phyloP scores from a whole-genome alignment of 64 coral and sea anemone genomes.

The Acropora tenuis region DNA sequence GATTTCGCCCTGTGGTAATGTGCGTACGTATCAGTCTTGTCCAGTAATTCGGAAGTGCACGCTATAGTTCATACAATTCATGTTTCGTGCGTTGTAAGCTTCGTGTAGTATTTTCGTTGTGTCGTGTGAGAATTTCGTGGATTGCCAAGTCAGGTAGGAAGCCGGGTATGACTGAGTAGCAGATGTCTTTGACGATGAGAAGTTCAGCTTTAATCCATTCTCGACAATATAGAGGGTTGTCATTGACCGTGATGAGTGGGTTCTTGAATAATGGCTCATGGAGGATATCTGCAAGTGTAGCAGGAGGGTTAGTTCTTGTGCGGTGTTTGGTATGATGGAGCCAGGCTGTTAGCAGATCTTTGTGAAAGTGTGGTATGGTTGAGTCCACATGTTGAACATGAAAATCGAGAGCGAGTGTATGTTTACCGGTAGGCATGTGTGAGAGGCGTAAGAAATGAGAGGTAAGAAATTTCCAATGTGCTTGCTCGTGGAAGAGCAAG shows the following conservation, averaged over 20 bases:
- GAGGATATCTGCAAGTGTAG: neutral
- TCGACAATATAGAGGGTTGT: neutral
- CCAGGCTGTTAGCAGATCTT: slow-evolving; percentile 33
- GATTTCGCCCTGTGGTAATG: too few relatives aligned
- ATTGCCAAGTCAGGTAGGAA: neutral
- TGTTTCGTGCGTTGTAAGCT: neutral
- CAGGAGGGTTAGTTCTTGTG: neutral
- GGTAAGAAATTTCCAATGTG: slow-evolving; percentile 51
- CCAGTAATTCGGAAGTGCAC: too few relatives aligned
- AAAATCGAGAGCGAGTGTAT: neutral
- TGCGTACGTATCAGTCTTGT: too few relatives aligned
- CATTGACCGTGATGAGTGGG: neutral
- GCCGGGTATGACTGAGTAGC: neutral
- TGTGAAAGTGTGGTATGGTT: neutral
- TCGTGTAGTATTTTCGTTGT: too few relatives aligned
- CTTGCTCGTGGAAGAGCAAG: neutral
- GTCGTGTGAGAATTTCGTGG: neutral
- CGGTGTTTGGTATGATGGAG: neutral
- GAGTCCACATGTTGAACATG: neutral
- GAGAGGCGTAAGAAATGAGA: neutral
- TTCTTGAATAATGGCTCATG: neutral
- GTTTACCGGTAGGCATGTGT: neutral
- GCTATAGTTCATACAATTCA: too few relatives aligned
- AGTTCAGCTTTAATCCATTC: neutral
- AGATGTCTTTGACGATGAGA: slow-evolving; percentile 1